Evolutionary conservation across 2,797 vertebrate genomes (phyloP).

Genomic region (Coranthus polyacanthus): DNA sequence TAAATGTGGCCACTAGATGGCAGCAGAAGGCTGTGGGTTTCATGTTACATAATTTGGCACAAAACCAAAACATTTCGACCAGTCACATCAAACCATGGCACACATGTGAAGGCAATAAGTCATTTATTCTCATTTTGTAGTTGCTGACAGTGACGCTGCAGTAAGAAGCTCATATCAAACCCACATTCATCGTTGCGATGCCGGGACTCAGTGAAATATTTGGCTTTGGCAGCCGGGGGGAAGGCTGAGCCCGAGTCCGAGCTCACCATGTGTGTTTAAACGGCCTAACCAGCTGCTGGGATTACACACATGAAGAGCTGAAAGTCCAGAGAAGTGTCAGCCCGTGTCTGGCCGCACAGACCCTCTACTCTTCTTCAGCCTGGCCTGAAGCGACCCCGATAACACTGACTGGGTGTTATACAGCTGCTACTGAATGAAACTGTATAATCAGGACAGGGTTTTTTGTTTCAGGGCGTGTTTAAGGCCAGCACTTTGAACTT

Average conservation of each 20-base stretch:
- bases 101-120: constrained; percentile 4
- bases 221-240: constrained; percentile 25
- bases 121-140: background rate
- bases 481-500: constrained; percentile 20
- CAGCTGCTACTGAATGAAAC: constrained; percentile 3
- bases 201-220: constrained; percentile 33
- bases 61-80: background rate
- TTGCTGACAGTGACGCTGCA: background rate
- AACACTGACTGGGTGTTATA: constrained; percentile 1
- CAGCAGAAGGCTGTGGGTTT: constrained; percentile 5
- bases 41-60: constrained; percentile 37
- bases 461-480: constrained; percentile 18
- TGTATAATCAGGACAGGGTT: background rate
- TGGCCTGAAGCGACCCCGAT: constrained; percentile 29
- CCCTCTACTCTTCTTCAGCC: background rate
- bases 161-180: constrained; percentile 17
- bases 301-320: constrained; percentile 35
- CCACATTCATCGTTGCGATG: constrained; percentile 3
- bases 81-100: constrained; percentile 24
- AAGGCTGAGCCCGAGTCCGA: constrained; percentile 16
- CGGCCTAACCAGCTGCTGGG: constrained; percentile 42
- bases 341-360: background rate
- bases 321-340: constrained; percentile 18
- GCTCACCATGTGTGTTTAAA: constrained; percentile 33
- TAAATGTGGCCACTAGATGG: constrained; percentile 38